Base-by-base conservation (phyloP, 1,140 invertebrate genomes). In the Ips typographus region DNA sequence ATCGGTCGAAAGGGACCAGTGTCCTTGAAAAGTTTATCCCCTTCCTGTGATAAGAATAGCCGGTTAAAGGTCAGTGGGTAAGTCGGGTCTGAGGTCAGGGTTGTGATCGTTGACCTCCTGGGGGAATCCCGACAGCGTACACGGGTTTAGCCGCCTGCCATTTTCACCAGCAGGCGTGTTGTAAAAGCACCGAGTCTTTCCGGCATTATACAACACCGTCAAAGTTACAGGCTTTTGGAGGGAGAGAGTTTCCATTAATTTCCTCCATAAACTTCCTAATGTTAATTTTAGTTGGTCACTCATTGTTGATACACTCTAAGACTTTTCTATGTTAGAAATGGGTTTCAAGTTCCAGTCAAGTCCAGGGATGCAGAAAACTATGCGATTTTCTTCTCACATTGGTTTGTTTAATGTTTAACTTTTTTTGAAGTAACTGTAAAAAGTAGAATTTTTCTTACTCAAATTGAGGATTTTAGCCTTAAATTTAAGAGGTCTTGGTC, bases 91-190 rank as follows among this genome's bases (percentile, higher is more conserved):
- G 57, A 66, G 69, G 69, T 71, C 69, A 71, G 64, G 69, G 69
- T 71, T 71, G 62, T 71, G 69, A 71, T 71, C 69, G 56, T 71
- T 71, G 69, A 71, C 69, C 69, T 71, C 63, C 63, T 71, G 40
- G 64, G 69, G 69, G 69, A 71, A 65, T 71, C 69, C 64, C 69
- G 61, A 60, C 68, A 70, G 44, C 61, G 57, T 64, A 49, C 68
- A 70, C 68, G 63, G 69, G 69, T 71, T 70, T 71, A 71, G 56
- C 69, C 69, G 62, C 49, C 64, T 66, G 69, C 69, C 69, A 64
- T 70, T 64, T 70, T 64, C 68, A 71, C 69, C 69, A 71, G 63
- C 63, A 66, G 63, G 69, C 69, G 69, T 71, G 69, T 66, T 71
- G 69, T 59, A 71, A 71, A 71, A 71, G 69, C 69, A 42, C 41